Base-by-base conservation (phyloP, 2,888 invertebrate genomes). In the Herminia tarsipennalis region DNA sequence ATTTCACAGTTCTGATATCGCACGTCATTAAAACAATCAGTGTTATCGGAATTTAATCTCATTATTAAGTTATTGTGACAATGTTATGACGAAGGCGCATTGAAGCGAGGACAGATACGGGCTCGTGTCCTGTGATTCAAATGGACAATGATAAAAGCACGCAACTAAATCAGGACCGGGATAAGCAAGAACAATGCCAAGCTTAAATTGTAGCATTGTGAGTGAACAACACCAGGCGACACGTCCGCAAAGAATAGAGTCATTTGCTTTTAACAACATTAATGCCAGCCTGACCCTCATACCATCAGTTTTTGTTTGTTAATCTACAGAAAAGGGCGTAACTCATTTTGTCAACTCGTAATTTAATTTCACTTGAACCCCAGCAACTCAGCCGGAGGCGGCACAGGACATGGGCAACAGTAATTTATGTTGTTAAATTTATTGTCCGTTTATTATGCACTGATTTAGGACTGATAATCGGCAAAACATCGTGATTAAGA, bases 271-370 rank as follows among this genome's bases (percentile, higher is more conserved):
- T 88, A 89, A 91, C 89, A 86, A 83, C 81, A 83, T 90, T 89
- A 89, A 84, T 79, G 76, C 68, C 75, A 66, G 70, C 73, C 82
- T 87, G 88, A 88, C 89, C 90, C 89, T 85, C 85, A 81, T 76
- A 82, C 83, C 88, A 84, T 86, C 88, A 88, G 83, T 89, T 91
- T 91, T 89, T 91, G 91, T 91, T 91, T 91, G 89, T 90, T 90
- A 91, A 90, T 91, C 88, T 87, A 84, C 85, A 88, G 88, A 88
- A 87, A 87, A 88, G 89, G 90, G 89, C 90, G 90, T 91, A 86
- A 89, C 89, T 91, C 90, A 87, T 89, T 90, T 89, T 87, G 88
- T 89, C 89, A 85, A 86, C 88, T 83, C 79, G 85, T 91, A 90
- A 91, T 91, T 89, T 88, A 88, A 91, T 90, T 90, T 86, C 78